A percentile compares a stretch with the other conserved stretches of the same genome.
Evolutionary conservation across 2,888 invertebrate species (phyloP).

Genomic region (Philopedon plagiatum): DNA sequence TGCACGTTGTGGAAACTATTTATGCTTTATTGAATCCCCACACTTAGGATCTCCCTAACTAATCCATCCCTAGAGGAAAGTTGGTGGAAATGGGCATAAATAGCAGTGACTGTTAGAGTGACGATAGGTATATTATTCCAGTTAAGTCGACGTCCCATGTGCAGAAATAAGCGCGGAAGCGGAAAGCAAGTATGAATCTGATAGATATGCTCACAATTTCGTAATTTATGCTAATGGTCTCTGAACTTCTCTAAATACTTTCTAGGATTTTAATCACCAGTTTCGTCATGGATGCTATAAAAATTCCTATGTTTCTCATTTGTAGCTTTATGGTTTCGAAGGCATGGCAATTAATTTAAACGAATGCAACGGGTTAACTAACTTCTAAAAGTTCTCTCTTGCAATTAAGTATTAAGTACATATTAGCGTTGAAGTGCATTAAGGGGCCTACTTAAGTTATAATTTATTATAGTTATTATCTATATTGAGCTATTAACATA

Average conservation of each 20-base stretch:
- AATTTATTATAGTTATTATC: too few relatives aligned
- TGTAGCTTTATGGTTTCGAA: constrained; percentile 19
- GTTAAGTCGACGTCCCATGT: too few relatives aligned
- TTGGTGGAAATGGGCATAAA: too few relatives aligned
- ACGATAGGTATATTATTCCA: too few relatives aligned
- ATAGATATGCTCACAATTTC: background rate
- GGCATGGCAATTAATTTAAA: constrained; percentile 13
- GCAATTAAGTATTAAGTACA: too few relatives aligned
- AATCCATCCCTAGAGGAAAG: too few relatives aligned
- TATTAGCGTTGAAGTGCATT: background rate
- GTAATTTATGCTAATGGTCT: constrained; percentile 23
- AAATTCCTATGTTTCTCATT: constrained; percentile 22
- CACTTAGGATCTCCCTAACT: too few relatives aligned
- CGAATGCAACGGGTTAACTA: constrained; percentile 6
- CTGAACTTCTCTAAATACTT: background rate
- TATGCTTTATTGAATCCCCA: too few relatives aligned
- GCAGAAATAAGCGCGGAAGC: too few relatives aligned
- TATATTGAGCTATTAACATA: too few relatives aligned
- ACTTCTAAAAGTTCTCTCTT: background rate
- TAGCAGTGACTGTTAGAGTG: too few relatives aligned
- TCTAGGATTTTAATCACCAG: constrained; percentile 22
- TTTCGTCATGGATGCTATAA: constrained; percentile 25
- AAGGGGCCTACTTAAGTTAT: background rate
- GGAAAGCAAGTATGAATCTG: background rate
- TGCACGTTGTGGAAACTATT: too few relatives aligned